A percentile compares a stretch with the other conserved stretches of the same genome.
Conservation (phyloP, 2,113 vertebrate genomes). For the Cephalophus harveyi region DNA sequence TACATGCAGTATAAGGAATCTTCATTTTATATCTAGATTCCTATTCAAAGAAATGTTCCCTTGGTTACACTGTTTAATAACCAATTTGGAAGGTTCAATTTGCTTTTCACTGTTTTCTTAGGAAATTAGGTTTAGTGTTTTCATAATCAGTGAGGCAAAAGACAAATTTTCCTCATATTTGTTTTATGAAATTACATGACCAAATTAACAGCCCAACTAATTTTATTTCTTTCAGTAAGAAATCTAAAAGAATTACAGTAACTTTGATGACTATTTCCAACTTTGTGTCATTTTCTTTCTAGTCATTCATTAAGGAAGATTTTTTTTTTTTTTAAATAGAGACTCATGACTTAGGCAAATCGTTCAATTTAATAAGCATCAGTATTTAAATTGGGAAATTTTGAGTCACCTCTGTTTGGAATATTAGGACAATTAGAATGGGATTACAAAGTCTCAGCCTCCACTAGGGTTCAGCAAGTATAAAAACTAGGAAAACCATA, state of each 20-base stretch:
- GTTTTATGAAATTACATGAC: conserved; percentile 75
- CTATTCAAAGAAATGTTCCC: not conserved
- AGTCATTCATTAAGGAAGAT: not conserved
- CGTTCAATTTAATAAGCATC: not conserved
- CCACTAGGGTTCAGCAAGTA: not conserved
- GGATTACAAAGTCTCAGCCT: not conserved
- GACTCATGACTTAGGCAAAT: not conserved
- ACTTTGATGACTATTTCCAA: conserved; percentile 64
- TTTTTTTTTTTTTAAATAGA: not conserved
- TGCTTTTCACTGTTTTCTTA: conserved; percentile 75
- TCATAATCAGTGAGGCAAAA: conserved; percentile 58
- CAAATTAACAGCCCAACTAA: conserved; percentile 62
- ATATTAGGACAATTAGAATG: not conserved
- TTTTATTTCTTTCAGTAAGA: conserved; percentile 68
- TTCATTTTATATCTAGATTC: conserved; percentile 9
- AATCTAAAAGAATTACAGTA: conserved; percentile 72
- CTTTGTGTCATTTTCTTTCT: conserved; percentile 52
- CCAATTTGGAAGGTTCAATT: conserved; percentile 63
- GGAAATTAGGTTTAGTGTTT: conserved; percentile 70
- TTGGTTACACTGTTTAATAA: conserved; percentile 60
- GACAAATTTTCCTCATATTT: conserved; percentile 48
- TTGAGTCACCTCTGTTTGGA: not conserved
- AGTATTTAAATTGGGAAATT: not conserved
- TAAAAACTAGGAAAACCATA: not conserved
- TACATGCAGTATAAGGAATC: not conserved